A percentile compares a stretch with the other conserved stretches of the same genome.
Conservation (phyloP, 2,888 invertebrate genomes). For the Xestia rhomboidea region DNA sequence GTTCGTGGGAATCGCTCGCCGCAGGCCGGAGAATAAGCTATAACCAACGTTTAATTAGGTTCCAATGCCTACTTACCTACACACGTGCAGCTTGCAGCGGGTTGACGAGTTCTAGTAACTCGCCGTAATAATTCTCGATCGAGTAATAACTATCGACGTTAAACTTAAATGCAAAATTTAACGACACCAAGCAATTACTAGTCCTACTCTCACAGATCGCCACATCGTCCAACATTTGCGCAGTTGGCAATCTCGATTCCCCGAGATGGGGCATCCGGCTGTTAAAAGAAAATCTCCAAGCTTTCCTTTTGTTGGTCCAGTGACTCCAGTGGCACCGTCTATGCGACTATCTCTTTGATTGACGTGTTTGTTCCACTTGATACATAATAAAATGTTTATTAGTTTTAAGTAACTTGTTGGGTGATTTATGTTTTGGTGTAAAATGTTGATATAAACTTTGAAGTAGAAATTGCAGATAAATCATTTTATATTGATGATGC, state of each 20-base stretch:
- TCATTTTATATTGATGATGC: conserved; percentile 26
- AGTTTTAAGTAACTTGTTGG: conserved; percentile 33
- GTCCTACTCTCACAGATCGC: conserved; percentile 66
- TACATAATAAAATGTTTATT: conserved; percentile 52
- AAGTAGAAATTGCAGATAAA: conserved; percentile 17
- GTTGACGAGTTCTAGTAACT: conserved; percentile 70
- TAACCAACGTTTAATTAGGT: conserved; percentile 73
- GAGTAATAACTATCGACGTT: conserved; percentile 70
- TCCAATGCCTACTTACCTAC: conserved; percentile 67
- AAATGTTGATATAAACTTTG: conserved; percentile 30
- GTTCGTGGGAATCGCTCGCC: conserved; percentile 75
- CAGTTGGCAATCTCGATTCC: conserved; percentile 69
- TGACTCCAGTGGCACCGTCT: conserved; percentile 52
- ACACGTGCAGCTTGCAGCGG: conserved; percentile 60
- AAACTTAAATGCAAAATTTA: conserved; percentile 73
- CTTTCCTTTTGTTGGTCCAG: conserved; percentile 69
- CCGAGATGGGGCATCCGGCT: conserved; percentile 73
- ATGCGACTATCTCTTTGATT: conserved; percentile 71
- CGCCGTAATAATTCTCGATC: conserved; percentile 70
- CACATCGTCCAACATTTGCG: conserved; percentile 69
- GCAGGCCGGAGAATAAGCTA: conserved; percentile 68
- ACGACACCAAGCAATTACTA: conserved; percentile 74
- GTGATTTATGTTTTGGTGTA: conserved; percentile 48
- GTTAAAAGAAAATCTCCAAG: conserved; percentile 75
- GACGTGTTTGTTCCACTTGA: conserved; percentile 76